Base-by-base conservation (phyloP, 2,113 vertebrate genomes). In the Macquaria australasica region DNA sequence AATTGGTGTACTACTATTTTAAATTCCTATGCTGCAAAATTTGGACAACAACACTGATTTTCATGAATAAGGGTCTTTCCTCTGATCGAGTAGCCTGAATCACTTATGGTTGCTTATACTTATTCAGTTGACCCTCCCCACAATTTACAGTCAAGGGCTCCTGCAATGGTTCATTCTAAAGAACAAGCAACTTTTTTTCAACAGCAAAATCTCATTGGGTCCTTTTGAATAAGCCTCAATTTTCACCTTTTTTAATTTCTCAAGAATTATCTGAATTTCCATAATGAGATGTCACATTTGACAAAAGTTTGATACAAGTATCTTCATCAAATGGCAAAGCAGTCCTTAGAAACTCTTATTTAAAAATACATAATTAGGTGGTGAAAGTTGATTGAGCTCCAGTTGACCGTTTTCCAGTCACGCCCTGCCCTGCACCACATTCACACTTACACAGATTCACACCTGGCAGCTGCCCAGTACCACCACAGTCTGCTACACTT, bases 391-490 rank as follows among this genome's bases (percentile, higher is more conserved):
- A 59, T 20, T 74, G 23, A 60, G 39, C 23, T 41, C 37, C 34
- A 37, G 12, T 14, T 64, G 28, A 66, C 50, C 6, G 37, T 62
- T 62, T 37, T 31, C 41, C 50, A 72, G 20, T 48, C 48, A 34
- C 5, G 66, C 51, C 60, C 48, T 31, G 14, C 39, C 39, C 39
- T 23, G 12, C 45, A 39, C 21, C 78, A 25, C 41, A n/a, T 18
- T 23, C 50, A 41, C 25, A 34, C 45, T 31, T 51, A 31, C 18
- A 34, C 59, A 73, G 8, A 79, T 28, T 63, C 50, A 86, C 71
- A 63, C 71, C 37, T 80, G 70, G 43, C 82, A 78, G 59, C 58
- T 45, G 23, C 43, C 55, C 77, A 53, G 6, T 15, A 59, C 48
- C 53, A 31, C 68, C n/a, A 0, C 75, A 37, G 63, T 83, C 41